Conservation (phyloP, 2,888 invertebrate species). For the Eristalinus aeneus region DNA sequence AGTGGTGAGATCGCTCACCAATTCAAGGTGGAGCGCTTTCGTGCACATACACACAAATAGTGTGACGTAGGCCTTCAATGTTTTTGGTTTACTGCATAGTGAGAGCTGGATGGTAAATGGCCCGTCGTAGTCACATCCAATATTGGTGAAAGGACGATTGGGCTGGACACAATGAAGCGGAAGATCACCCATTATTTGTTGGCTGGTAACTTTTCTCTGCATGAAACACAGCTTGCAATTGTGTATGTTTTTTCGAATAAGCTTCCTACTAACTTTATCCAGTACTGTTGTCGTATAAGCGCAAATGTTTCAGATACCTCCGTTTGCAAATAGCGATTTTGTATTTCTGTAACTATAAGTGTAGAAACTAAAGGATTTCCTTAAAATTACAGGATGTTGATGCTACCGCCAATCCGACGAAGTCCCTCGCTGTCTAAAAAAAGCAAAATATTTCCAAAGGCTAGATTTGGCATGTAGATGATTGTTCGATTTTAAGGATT, state of each 20-base stretch:
- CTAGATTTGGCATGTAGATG: neutral
- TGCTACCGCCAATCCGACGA: neutral
- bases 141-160: conserved; percentile 8
- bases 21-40: neutral
- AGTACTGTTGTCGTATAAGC: neutral
- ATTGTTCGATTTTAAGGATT: neutral
- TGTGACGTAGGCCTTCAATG: neutral
- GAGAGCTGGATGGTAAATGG: conserved; percentile 27
- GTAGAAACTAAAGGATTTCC: neutral
- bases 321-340: neutral
- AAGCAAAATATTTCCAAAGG: neutral
- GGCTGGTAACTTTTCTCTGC: conserved; percentile 18
- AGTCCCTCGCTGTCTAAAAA: neutral
- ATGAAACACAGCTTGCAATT: conserved; percentile 37
- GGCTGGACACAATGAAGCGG: conserved; percentile 15
- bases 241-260: neutral
- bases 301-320: conserved; percentile 4
- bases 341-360: conserved; percentile 5
- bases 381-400: neutral
- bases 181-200: conserved; percentile 22
- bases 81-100: conserved; percentile 17
- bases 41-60: neutral
- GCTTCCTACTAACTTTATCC: conserved; percentile 8
- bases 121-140: conserved; percentile 27
- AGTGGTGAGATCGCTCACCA: neutral